Evolutionary conservation across 2,888 invertebrate genomes (phyloP).

Genomic region (Drosophila peninsularis): DNA sequence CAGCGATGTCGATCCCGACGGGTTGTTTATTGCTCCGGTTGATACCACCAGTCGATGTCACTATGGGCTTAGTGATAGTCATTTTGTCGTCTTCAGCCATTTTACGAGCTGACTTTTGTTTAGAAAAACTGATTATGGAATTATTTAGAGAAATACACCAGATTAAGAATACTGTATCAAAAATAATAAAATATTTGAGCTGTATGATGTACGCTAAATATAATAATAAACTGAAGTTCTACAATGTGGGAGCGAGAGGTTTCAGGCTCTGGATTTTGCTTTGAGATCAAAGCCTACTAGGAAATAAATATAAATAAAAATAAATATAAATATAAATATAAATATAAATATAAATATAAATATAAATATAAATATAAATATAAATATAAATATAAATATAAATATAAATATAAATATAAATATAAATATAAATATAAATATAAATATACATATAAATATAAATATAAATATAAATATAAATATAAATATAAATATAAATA

Average conservation of each 20-base stretch:
- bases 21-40: neutral
- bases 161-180: neutral
- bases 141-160: neutral
- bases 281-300: constrained; percentile 10
- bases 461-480: constrained; percentile 1
- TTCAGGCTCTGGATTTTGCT: neutral
- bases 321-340: neutral
- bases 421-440: constrained; percentile 5
- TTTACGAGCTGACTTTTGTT: too few species aligned
- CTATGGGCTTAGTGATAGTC: too few species aligned
- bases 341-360: neutral
- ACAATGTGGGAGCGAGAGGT: rapidly evolving
- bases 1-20: too few species aligned
- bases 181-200: neutral
- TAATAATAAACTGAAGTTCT: neutral
- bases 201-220: neutral
- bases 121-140: too few species aligned
- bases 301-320: neutral
- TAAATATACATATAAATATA: neutral
- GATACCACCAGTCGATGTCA: neutral
- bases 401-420: constrained; percentile 2
- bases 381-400: constrained; percentile 1
- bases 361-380: constrained; percentile 1
- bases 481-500: constrained; percentile 1
- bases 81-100: too few species aligned